phyloP scores from a whole-genome alignment of 1,140 invertebrate species.

The Ostrea edulis region DNA sequence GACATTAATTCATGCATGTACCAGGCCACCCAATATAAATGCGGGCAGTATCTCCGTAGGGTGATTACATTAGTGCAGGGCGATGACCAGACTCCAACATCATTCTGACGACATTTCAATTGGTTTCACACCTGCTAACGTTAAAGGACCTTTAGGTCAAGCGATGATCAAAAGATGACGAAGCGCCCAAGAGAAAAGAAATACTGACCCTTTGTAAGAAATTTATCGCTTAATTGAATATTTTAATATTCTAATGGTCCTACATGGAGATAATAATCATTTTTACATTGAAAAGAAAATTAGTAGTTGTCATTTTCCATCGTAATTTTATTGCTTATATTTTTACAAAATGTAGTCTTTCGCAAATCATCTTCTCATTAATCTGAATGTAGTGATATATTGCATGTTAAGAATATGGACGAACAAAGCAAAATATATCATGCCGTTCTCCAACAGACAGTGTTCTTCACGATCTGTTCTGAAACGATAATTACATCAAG shows the following conservation, averaged over 20 bases:
- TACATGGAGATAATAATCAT: too few relatives aligned
- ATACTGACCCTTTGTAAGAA: not conserved
- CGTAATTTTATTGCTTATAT: too few relatives aligned
- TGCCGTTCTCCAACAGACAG: not conserved
- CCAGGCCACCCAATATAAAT: too few relatives aligned
- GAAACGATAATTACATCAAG: conserved; percentile 3
- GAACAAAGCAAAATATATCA: not conserved
- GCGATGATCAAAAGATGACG: not conserved
- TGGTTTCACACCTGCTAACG: not conserved
- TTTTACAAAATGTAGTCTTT: too few relatives aligned
- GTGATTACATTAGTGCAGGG: not conserved
- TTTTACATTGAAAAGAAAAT: too few relatives aligned
- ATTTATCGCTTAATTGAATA: not conserved
- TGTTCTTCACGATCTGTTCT: not conserved
- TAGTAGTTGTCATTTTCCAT: too few relatives aligned
- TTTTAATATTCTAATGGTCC: not conserved
- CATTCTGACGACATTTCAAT: not conserved
- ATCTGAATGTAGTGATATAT: not conserved
- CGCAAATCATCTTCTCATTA: too few relatives aligned
- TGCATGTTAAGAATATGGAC: not conserved
- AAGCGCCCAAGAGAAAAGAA: not conserved
- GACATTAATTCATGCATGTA: not conserved
- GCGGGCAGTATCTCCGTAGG: not conserved
- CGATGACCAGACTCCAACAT: not conserved
- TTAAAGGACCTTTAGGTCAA: not conserved